Base-by-base conservation (phyloP, 2,888 invertebrate species). In the Unio pictorum region DNA sequence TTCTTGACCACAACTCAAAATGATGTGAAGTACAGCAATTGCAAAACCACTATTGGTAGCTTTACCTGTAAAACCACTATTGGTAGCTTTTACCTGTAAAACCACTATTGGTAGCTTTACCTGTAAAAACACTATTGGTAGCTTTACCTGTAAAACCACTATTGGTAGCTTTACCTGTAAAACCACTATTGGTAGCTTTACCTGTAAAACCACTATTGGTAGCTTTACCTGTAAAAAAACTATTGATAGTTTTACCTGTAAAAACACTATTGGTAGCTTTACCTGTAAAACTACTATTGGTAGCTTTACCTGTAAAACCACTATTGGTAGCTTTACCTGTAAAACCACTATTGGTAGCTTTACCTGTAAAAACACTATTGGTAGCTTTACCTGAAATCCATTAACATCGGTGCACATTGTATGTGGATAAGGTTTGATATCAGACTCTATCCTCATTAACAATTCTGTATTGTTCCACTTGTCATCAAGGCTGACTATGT, bases 381-480 rank as follows among this genome's bases (percentile, higher is more conserved):
- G 45, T 8, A 55, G 7, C n/a, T 68, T 58, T 59, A 59, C 88
- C 84, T 88, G 87, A 90, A 96, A 94, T n/a, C 96, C 97, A 91
- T 98, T 99, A 3, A 96, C 91, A 91, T 99, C 98, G 0, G 97
- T 97, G 87, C 94, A 97, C 90, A 97, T 96, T 55, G 93, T 92
- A 84, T 94, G 80, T 56, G 89, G 86, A 5, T 76, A 78, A 74
- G 87, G 89, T 20, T 76, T 93, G 17, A 98, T 93, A 81, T 96
- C 95, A 0, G 97, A 95, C 69, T 95, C 93, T 55, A 98, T 91
- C 68, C 97, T 92, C 95, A 98, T 96, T 6, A 94, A 94, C 23
- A 99, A 90, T 91, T 99, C 98, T 73, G 94, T 93, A 91, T 98
- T 85, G 61, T 82, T 64, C 79, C 79, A 81, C 1, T 62, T 55